These are phyloP conservation scores for Rhinoraja longicauda DNA, from an alignment of 2,797 vertebrate species.

Conservation along the genomic window DNA sequence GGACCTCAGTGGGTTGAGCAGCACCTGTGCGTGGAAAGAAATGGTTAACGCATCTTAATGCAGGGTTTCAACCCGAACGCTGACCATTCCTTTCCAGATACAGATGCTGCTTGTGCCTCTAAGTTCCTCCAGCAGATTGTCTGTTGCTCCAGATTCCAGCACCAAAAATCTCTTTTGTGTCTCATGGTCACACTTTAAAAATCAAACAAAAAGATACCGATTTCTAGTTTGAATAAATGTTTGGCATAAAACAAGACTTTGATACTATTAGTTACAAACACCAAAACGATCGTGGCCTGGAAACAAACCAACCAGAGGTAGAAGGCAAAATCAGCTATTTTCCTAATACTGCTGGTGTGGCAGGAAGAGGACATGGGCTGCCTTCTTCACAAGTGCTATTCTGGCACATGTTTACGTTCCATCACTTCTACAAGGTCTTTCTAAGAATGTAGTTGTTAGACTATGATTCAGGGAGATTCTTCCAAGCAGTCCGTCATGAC, in stretches of 20 bases:
- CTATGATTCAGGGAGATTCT: background rate
- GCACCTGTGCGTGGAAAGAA: no score
- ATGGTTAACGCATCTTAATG: no score
- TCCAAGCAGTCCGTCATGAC: background rate
- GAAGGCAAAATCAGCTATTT: background rate
- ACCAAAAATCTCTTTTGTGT: no score
- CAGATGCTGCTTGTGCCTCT: no score
- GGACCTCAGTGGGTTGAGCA: no score
- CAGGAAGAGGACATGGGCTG: background rate
- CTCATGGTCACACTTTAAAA: background rate
- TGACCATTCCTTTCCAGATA: no score
- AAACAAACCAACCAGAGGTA: background rate
- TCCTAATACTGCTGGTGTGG: background rate
- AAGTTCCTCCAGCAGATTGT: no score
- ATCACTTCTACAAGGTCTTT: background rate
- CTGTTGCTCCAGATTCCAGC: no score
- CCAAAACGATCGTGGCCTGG: background rate
- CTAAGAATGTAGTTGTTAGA: background rate
- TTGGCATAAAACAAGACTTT: background rate
- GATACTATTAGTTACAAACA: background rate
- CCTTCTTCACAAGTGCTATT: background rate
- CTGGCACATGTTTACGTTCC: background rate
- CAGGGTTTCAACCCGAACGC: no score
- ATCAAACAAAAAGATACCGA: background rate
- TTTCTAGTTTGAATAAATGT: background rate